Conservation (phyloP, 2,113 vertebrate species). For the Grammomys surdaster region DNA sequence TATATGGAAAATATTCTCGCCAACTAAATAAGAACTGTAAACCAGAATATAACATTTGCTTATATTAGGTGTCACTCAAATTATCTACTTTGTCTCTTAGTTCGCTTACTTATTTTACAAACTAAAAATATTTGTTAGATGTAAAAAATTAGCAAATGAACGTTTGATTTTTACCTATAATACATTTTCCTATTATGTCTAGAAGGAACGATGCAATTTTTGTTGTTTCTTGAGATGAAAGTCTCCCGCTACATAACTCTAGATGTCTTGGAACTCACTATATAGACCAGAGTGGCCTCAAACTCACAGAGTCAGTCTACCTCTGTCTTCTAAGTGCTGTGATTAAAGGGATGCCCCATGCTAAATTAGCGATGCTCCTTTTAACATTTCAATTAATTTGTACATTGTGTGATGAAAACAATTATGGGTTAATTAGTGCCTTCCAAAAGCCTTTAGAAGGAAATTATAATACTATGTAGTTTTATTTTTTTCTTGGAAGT, state of each 20-base stretch:
- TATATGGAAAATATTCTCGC: neutral
- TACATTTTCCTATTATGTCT: neutral
- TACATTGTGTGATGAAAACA: neutral
- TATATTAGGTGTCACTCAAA: neutral
- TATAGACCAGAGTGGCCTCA: neutral
- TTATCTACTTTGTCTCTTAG: neutral
- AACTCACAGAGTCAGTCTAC: neutral
- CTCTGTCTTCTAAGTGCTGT: neutral
- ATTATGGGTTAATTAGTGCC: neutral
- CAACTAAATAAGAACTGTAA: neutral
- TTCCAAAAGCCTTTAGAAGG: neutral
- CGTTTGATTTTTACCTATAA: neutral
- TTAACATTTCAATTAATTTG: neutral
- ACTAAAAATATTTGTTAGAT: conserved; percentile 21
- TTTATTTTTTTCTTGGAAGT: neutral
- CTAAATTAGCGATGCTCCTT: neutral
- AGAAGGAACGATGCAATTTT: neutral
- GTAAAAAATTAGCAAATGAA: conserved; percentile 45
- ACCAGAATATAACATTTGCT: neutral
- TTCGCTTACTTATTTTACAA: neutral
- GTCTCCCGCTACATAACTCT: neutral
- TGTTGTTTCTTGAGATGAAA: neutral
- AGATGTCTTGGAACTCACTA: neutral
- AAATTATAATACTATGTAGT: neutral
- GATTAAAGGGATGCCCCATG: neutral